Conservation (phyloP, 2,888 invertebrate species). For the Caenorhabditis imperialis region DNA sequence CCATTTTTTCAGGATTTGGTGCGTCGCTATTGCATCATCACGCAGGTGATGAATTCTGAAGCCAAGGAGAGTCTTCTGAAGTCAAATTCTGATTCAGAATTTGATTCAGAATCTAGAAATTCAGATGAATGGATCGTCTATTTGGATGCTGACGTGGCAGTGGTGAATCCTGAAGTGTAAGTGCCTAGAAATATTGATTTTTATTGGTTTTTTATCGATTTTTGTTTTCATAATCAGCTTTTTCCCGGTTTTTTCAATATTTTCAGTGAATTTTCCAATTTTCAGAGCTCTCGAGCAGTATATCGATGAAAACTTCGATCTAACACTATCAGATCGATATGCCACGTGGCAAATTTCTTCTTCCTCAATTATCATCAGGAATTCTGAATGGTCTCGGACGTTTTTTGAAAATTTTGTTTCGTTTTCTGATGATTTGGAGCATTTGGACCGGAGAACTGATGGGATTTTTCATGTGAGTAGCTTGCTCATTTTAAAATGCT, state of each 20-base stretch:
- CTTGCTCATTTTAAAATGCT: no score
- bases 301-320: constrained; percentile 45
- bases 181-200: no score
- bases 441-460: no score
- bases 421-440: no score
- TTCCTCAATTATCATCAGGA: no score
- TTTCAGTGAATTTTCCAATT: constrained; percentile 6
- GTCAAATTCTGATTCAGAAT: no score
- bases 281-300: constrained; percentile 58
- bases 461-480: no score
- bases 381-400: no score
- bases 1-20: constrained; percentile 66
- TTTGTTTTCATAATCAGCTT: neutral
- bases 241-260: neutral
- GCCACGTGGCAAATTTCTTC: constrained; percentile 55
- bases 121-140: constrained; percentile 62
- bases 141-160: constrained; percentile 61
- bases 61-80: no score
- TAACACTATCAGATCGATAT: constrained; percentile 64
- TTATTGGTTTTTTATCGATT: no score
- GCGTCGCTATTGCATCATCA: constrained; percentile 71
- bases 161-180: constrained; percentile 56
- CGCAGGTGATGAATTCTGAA: constrained; percentile 44
- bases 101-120: no score
- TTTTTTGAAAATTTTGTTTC: constrained; percentile 7